Base-by-base conservation (phyloP, 2,888 invertebrate species). In the Apamea sordens region DNA sequence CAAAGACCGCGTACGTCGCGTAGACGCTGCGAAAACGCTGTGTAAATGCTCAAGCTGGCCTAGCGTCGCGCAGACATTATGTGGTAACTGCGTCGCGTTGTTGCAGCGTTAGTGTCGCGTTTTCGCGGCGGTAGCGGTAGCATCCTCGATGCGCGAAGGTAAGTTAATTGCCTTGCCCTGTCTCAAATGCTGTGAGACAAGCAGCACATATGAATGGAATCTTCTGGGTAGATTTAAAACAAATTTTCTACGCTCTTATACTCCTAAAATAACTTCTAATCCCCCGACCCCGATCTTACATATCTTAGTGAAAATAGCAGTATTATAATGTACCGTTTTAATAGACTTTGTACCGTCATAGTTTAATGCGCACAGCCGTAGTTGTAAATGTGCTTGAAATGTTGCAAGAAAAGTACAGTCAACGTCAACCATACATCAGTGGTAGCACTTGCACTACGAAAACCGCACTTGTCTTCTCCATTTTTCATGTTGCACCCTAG, bases 291-390 rank as follows among this genome's bases (percentile, higher is more conserved):
- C 63, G 21, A 79, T 44, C 69, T 70, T 79, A 83, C 83, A 83
- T 83, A 83, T 83, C 84, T 83, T 18, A 76, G 21, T 73, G 56
- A 82, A 79, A 84, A 56, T 74, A 84, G 68, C 70, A 82, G 64
- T 84, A 70, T 36, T 65, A 56, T 63, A 83, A 67, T 73, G 53
- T 73, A 79, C 68, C 59, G 59, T 80, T 81, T 36, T 77, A 71
- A 70, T 81, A 67, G 77, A 67, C 65, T 77, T 80, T 71, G 63
- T 84, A 80, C 61, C 36, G 41, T 53, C 56, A 65, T 82, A 84
- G 79, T 69, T 80, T 84, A 86, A 88, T 70, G 87, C 87, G 87
- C 87, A 88, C 88, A 88, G 50, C 18, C 36, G 69, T 79, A 80
- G 70, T 69, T 73, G 21, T 73, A 41, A 65, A 76, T 0, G 10